Percentiles rank a stretch among this genome's conserved stretches.
Conservation (phyloP, 1,140 invertebrate genomes). For the Drosophila tsacasi region DNA sequence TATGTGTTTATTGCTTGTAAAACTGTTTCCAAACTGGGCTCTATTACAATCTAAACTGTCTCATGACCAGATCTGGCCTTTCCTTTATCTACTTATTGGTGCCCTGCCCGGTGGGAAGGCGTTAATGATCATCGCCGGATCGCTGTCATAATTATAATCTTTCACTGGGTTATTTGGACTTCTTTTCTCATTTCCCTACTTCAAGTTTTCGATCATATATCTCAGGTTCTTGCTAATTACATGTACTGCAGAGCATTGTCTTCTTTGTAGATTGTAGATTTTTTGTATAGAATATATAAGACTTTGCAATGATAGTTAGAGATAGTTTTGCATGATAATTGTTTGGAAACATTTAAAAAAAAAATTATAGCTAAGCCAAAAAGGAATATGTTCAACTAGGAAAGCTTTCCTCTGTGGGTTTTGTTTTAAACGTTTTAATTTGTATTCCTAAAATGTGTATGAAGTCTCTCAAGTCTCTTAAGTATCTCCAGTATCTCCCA, state of each 20-base stretch:
- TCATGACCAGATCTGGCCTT: not conserved
- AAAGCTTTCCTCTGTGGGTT: too few species aligned
- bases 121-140: conserved; percentile 58
- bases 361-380: too few species aligned
- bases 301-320: too few species aligned
- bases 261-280: not conserved
- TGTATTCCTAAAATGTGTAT: too few species aligned
- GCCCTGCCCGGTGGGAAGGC: conserved; percentile 23
- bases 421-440: too few species aligned
- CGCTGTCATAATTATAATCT: conserved; percentile 23
- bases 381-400: too few species aligned
- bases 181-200: not conserved
- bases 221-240: not conserved
- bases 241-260: not conserved
- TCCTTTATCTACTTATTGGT: not conserved
- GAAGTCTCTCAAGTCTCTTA: not conserved
- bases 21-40: conserved; percentile 22
- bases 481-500: not conserved
- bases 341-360: too few species aligned
- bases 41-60: conserved; percentile 45
- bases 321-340: too few species aligned
- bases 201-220: not conserved
- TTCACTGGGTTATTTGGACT: not conserved
- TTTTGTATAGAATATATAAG: too few species aligned
- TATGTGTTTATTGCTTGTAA: conserved; percentile 42